phyloP scores from a whole-genome alignment of 2,113 vertebrate species.

The Pimephales promelas region DNA sequence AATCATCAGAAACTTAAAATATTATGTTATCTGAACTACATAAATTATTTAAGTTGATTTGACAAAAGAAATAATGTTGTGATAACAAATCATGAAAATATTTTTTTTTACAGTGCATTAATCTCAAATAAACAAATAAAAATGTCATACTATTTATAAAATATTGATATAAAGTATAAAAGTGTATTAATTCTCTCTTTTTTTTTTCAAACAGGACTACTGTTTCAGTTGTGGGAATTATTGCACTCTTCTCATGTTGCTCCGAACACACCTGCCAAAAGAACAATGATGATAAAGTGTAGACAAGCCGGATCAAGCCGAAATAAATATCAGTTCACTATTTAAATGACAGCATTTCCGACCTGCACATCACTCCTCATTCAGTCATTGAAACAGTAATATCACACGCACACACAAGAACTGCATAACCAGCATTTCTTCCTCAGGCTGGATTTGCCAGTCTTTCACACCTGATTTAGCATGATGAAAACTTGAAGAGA shows the following conservation, averaged over 20 bases:
- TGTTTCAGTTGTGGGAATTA: conserved; percentile 30
- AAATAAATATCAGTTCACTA: conserved; percentile 63
- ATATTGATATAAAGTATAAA: not conserved
- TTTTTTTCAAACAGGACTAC: conserved; percentile 26
- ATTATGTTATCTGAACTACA: no score
- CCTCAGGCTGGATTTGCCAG: conserved; percentile 66
- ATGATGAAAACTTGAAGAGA: conserved; percentile 53
- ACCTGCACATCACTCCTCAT: conserved; percentile 54
- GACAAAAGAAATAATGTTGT: no score
- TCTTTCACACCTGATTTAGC: conserved; percentile 53
- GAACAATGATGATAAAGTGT: not conserved
- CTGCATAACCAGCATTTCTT: conserved; percentile 59
- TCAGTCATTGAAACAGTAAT: conserved; percentile 75
- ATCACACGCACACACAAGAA: conserved; percentile 68
- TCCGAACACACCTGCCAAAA: conserved; percentile 48
- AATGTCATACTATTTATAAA: not conserved
- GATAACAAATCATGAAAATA: no score
- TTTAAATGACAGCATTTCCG: conserved; percentile 61
- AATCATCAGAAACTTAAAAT: no score
- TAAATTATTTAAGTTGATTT: no score
- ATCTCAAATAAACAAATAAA: no score
- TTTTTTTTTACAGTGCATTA: no score
- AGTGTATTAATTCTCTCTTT: no score
- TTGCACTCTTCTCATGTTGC: conserved; percentile 23
- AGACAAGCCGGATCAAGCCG: conserved; percentile 67